Evolutionary conservation across 2,797 vertebrate species (phyloP).

Genomic region (Enteromius paludinosus): DNA sequence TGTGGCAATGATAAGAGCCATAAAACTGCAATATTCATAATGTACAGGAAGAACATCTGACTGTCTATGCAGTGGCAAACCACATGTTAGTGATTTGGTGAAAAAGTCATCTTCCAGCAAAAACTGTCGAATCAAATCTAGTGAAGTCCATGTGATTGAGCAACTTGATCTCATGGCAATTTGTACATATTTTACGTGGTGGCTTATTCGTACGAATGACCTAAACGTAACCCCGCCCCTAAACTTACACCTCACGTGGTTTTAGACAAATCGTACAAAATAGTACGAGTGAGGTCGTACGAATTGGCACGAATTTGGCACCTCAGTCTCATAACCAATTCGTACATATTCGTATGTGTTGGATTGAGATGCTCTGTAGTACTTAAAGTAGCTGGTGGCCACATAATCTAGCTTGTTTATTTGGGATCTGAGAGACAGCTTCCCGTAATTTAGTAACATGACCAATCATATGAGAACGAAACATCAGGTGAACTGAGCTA

Average conservation of each 20-base stretch:
- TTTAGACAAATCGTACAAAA: too few relatives aligned
- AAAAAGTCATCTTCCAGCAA: neutral
- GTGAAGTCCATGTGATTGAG: neutral
- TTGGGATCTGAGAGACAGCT: neutral
- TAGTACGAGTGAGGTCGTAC: too few relatives aligned
- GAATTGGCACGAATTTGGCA: too few relatives aligned
- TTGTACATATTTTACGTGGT: too few relatives aligned
- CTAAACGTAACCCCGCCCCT: too few relatives aligned
- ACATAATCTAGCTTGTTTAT: neutral
- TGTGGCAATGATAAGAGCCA: neutral
- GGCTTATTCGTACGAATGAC: too few relatives aligned
- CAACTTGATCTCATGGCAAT: too few relatives aligned
- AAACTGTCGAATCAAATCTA: neutral
- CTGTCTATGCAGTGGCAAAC: neutral
- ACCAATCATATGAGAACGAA: neutral
- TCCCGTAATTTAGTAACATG: neutral
- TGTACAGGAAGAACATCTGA: neutral
- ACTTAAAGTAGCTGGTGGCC: neutral
- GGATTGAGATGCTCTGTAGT: neutral
- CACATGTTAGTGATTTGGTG: neutral
- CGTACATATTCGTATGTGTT: too few relatives aligned
- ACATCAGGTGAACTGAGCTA: neutral
- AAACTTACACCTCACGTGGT: too few relatives aligned
- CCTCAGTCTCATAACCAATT: too few relatives aligned
- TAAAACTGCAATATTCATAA: neutral